These are phyloP conservation scores for Craniophora ligustri DNA, from an alignment of 2,888 invertebrate genomes.

Conservation along the genomic window DNA sequence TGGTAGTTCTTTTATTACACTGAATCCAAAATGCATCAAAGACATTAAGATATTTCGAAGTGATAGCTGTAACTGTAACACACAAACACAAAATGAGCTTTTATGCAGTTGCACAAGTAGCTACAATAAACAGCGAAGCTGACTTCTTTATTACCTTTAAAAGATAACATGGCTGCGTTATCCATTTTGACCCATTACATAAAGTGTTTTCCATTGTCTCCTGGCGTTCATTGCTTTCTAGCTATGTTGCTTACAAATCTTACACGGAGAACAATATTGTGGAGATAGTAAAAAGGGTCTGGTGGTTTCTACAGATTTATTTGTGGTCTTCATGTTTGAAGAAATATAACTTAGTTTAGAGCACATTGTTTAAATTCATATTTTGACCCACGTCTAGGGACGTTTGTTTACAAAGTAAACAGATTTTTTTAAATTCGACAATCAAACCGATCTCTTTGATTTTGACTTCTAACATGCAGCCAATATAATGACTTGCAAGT, in stretches of 20 bases:
- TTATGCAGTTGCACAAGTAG: slow-evolving; percentile 72
- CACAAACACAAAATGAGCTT: slow-evolving; percentile 50
- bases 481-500: slow-evolving; percentile 40
- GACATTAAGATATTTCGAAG: slow-evolving; percentile 41
- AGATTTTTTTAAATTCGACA: slow-evolving; percentile 14
- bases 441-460: slow-evolving; percentile 18
- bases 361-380: background rate
- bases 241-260: slow-evolving; percentile 49
- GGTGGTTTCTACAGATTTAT: slow-evolving; percentile 18
- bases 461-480: slow-evolving; percentile 21
- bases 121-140: slow-evolving; percentile 72
- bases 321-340: background rate
- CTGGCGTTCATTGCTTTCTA: slow-evolving; percentile 56
- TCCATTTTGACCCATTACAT: slow-evolving; percentile 80
- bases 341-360: background rate
- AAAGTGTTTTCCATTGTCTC: slow-evolving; percentile 79
- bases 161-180: slow-evolving; percentile 77
- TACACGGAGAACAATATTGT: slow-evolving; percentile 43
- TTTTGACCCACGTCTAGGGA: background rate
- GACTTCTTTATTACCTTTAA: slow-evolving; percentile 80
- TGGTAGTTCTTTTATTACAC: slow-evolving; percentile 10
- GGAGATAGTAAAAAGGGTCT: slow-evolving; percentile 31
- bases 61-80: slow-evolving; percentile 32
- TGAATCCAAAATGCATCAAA: slow-evolving; percentile 18
- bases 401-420: background rate